Evolutionary conservation across 1,140 invertebrate species (phyloP).

Genomic region (Ridgeia piscesae): DNA sequence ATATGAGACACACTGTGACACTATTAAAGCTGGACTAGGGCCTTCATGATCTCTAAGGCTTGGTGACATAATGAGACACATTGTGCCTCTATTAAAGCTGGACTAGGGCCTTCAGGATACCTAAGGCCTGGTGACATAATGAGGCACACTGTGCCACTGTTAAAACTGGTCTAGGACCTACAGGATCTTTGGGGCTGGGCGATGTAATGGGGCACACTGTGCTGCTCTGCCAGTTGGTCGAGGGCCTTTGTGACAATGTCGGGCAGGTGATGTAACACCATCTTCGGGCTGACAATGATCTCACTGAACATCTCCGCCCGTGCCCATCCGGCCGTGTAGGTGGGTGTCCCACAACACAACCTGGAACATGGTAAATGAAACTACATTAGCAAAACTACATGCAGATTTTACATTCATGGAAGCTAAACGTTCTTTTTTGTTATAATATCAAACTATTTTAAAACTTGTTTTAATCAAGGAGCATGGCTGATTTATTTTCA

Average conservation of each 20-base stretch:
- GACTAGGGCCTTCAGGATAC: not conserved
- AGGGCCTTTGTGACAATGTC: conserved; percentile 41
- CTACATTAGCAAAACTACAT: not conserved
- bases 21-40: not conserved
- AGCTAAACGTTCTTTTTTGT: not conserved
- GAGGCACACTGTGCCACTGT: not conserved
- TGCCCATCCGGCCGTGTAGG: conserved; percentile 53
- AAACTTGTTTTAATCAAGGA: too few relatives aligned
- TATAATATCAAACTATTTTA: not conserved
- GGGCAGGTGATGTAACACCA: conserved; percentile 59
- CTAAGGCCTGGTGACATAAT: not conserved
- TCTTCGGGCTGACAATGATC: conserved; percentile 56
- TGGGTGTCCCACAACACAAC: conserved; percentile 33
- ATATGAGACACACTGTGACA: not conserved
- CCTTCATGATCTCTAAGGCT: not conserved
- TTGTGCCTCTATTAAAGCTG: not conserved
- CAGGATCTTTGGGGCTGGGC: not conserved
- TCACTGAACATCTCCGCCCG: conserved; percentile 50
- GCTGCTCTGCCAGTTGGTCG: conserved; percentile 34
- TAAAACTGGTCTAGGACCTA: not conserved
- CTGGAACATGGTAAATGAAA: conserved; percentile 25
- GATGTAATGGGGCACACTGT: not conserved
- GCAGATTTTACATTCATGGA: not conserved
- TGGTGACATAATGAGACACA: not conserved
- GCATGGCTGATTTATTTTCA: too few relatives aligned